Conservation (phyloP, 2,888 invertebrate species). For the Eristalis arbustorum region DNA sequence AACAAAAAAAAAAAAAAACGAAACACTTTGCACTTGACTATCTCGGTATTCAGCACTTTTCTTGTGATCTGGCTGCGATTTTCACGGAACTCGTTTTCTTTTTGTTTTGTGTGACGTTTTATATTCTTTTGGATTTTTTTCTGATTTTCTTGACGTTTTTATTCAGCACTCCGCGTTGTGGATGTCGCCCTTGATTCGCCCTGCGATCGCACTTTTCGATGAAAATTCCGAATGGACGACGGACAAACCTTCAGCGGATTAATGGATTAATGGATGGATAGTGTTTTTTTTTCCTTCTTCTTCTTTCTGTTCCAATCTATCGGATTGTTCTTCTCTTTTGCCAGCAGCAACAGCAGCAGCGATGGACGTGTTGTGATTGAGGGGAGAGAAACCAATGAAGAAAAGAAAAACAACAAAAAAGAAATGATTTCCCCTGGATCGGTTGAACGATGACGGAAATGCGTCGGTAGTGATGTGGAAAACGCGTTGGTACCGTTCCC, state of each 20-base stretch:
- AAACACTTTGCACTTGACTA: slow-evolving; percentile 47
- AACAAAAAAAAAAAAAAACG: slow-evolving; percentile 1
- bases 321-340: slow-evolving; percentile 46
- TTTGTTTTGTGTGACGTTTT: neutral
- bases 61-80: neutral
- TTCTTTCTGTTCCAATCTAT: slow-evolving; percentile 3
- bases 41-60: slow-evolving; percentile 58
- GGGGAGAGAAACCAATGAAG: slow-evolving; percentile 27
- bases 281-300: neutral
- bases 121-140: too few species aligned
- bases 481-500: neutral
- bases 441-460: neutral
- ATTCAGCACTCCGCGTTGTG: slow-evolving; percentile 53
- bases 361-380: slow-evolving; percentile 12
- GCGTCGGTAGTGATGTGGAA: neutral
- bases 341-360: slow-evolving; percentile 1
- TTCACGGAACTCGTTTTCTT: slow-evolving; percentile 26
- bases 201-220: slow-evolving; percentile 48
- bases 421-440: neutral
- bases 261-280: neutral
- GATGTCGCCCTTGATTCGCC: slow-evolving; percentile 14
- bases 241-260: slow-evolving; percentile 37
- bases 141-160: neutral
- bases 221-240: slow-evolving; percentile 9
- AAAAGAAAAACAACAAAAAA: neutral